Evolutionary conservation across 2,797 vertebrate genomes (phyloP), one percentile per base, ranked within the genome.

Genomic region (Tolypeutes matacus): DNA sequence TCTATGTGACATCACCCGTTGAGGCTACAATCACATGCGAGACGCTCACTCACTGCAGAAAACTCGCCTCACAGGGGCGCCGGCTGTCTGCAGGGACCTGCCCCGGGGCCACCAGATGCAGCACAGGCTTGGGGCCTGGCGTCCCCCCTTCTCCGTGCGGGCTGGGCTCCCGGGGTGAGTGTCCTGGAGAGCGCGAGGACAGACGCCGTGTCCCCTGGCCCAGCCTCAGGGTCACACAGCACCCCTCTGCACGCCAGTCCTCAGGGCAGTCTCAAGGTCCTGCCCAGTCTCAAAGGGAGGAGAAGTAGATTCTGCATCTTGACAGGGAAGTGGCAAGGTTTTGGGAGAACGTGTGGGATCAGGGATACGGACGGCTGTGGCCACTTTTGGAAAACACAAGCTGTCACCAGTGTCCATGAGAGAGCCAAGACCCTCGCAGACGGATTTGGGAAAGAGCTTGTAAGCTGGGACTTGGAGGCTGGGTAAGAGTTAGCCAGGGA

Each of bases 41-140:
- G n/a, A n/a, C n/a, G n/a, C n/a, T 39, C 72, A 51, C 20, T 21
- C 60, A 36, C n/a, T 39, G 39, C 39, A 77, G 58, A 23, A 49
- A 80, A 69, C 3, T 13, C 49, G 65, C 62, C 17, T 91, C 29
- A 23, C 4, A 56, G 51, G 20, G 20, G 14, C 5, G 5, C 49
- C 13, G 27, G 77, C 51, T 39, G 9, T 21, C 69, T 62, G 21
- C 39, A 15, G 29, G 17, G 31, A 4, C 9, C 65, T 76, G 81
- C 7, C 25, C 69, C 49, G 7, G 23, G 46, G 13, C 3, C 3
- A 1, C 18, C 17, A 34, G n/a, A 15, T 46, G 15, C 4, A 36
- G 42, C 36, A 20, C 14, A 56, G 6, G 34, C 7, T 0, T 0
- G 0, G 12, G 6, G 62, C 17, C 20, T 70, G n/a, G 31, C 72